A percentile compares a stretch with the other conserved stretches of the same genome.
Evolutionary conservation across 2,113 vertebrate species (phyloP).

Genomic region (Microcebus jonahi): DNA sequence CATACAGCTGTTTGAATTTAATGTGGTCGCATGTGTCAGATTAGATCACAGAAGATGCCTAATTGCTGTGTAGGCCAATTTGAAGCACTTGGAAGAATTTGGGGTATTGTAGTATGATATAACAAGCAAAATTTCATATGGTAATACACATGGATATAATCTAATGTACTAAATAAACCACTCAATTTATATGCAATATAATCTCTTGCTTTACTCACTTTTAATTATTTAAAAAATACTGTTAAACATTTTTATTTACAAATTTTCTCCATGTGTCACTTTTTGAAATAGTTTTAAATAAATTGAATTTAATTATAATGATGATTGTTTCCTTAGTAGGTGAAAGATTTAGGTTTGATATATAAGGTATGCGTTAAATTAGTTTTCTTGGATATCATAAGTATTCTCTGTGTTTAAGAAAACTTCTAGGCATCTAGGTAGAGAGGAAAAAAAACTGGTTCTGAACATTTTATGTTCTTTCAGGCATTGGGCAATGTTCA

Average conservation of each 20-base stretch:
- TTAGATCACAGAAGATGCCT: not conserved
- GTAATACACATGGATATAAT: not conserved
- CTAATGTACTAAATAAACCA: not conserved
- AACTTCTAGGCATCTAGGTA: not conserved
- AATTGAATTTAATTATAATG: not conserved
- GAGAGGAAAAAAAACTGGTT: not conserved
- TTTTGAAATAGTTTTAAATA: not conserved
- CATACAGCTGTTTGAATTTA: not conserved
- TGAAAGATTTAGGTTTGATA: not conserved
- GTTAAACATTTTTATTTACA: not conserved
- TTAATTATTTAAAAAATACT: not conserved
- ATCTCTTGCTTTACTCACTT: not conserved
- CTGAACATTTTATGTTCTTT: not conserved
- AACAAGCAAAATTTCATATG: not conserved
- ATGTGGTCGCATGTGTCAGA: not conserved
- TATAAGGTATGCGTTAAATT: not conserved
- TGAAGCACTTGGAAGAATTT: not conserved
- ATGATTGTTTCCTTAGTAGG: not conserved
- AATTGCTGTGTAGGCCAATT: not conserved
- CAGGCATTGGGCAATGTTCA: not conserved
- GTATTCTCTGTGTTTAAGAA: not conserved
- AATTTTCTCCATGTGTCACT: not conserved
- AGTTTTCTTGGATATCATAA: not conserved
- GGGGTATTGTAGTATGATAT: not conserved
- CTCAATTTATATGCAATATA: not conserved